phyloP scores from a whole-genome alignment of 2,797 vertebrate genomes.

The Hyperoplus lanceolatus region DNA sequence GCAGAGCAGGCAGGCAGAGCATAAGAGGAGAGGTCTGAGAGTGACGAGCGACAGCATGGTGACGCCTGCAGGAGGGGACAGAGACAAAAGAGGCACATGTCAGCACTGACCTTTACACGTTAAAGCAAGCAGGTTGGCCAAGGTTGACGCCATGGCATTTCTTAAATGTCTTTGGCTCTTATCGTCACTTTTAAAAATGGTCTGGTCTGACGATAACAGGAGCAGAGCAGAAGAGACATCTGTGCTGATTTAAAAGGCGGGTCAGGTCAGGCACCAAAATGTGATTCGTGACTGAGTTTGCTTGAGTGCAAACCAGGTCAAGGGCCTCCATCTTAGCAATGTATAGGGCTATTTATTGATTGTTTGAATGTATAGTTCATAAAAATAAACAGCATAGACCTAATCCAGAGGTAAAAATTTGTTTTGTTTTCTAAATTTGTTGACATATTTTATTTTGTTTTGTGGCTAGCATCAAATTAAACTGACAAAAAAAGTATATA shows the following conservation, averaged over 20 bases:
- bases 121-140: constrained; percentile 35
- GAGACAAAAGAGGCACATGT: constrained; percentile 42
- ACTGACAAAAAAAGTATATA: neutral
- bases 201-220: constrained; percentile 21
- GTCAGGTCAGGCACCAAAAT: neutral
- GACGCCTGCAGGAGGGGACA: constrained; percentile 71
- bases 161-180: constrained; percentile 28
- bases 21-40: constrained; percentile 73
- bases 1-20: constrained; percentile 78
- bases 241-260: no score
- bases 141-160: constrained; percentile 43
- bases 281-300: neutral
- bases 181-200: constrained; percentile 28
- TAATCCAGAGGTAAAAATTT: no score
- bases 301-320: neutral
- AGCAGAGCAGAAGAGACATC: neutral
- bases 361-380: neutral
- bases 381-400: no score
- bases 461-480: neutral
- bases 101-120: constrained; percentile 64
- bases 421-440: neutral
- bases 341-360: neutral
- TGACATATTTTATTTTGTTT: neutral
- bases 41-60: constrained; percentile 72
- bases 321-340: neutral